Evolutionary conservation across 1,140 invertebrate species (phyloP), one percentile per base, ranked within the genome.

Genomic region (Diprion similis): DNA sequence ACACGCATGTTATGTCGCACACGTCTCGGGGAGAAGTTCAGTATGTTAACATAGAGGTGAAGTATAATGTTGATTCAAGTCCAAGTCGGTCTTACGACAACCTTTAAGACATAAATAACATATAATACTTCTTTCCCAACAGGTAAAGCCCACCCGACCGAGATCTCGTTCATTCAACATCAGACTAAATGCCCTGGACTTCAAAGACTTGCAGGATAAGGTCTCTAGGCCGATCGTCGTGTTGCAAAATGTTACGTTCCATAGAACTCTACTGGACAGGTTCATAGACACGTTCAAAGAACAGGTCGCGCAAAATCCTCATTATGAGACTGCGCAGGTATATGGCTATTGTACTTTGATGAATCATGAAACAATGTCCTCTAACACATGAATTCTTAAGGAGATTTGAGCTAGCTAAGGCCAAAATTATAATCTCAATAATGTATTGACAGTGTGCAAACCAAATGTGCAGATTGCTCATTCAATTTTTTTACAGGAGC

Each of bases 271-370:
- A 0, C 91, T 95, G 66, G 96, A 97, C 78, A 90, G 93, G 79
- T 97, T 97, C 86, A 89, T 97, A 15, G 93, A 93, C 75, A 94
- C 93, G 1, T 97, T 98, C 81, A 93, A 92, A 80, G 90, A 95
- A 51, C 91, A 94, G 80, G 92, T 97, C 19, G 82, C 89, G 8
- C 82, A 91, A 77, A 97, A 97, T 90, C 91, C 92, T 65, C 82
- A 87, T n/a, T 93, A 93, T 81, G 86, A 88, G 76, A 89, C 89
- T n/a, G 84, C 90, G 77, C 89, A 94, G 88, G 94, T 95, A 89
- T 84, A 82, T 82, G 66, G 24, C 24, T 6, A 37, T 37, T 37
- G 6, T 37, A 37, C 24, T 37, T 37, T 37, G 24, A 37, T 37
- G 24, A 37, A 37, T 37, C 24, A 37, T 37, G 1, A 6, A 37